Conservation (phyloP, 2,113 vertebrate genomes). For the Pao palembangensis region DNA sequence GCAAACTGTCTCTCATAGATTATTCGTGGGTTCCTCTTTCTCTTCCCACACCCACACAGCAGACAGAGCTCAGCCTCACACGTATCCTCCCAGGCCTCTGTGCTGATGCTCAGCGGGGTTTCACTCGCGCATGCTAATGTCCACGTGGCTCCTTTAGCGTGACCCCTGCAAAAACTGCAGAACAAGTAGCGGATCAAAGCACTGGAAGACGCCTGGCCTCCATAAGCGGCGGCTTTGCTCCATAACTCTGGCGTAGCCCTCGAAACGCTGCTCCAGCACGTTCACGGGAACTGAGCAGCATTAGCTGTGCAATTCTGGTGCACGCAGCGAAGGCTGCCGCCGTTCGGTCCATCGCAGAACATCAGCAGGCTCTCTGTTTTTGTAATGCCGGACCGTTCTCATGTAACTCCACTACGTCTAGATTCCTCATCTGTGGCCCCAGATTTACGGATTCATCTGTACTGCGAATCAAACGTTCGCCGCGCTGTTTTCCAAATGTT, state of each 20-base stretch:
- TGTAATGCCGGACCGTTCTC: no score
- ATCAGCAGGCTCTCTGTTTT: no score
- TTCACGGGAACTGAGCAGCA: no score
- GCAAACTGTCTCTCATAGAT: conserved; percentile 2
- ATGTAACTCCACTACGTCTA: neutral
- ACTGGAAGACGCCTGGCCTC: conserved; percentile 47
- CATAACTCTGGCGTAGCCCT: conserved; percentile 56
- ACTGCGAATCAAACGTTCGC: conserved; percentile 60
- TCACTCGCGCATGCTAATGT: conserved; percentile 54
- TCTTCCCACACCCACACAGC: conserved; percentile 9
- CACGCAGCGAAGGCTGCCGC: no score
- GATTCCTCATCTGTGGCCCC: conserved; percentile 36
- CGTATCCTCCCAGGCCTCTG: neutral
- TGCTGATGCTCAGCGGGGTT: conserved; percentile 55
- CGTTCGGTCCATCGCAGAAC: no score
- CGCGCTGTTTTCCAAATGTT: conserved; percentile 62
- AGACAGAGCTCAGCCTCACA: conserved; percentile 13
- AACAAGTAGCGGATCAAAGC: conserved; percentile 70
- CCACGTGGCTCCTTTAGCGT: conserved; percentile 53
- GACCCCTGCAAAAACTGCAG: conserved; percentile 57
- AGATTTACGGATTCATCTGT: conserved; percentile 26
- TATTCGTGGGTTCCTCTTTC: neutral
- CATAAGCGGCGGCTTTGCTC: conserved; percentile 58
- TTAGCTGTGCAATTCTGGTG: no score
- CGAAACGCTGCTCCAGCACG: no score